Base-by-base conservation (phyloP, 1,140 invertebrate genomes). In the Drosophila albomicans region DNA sequence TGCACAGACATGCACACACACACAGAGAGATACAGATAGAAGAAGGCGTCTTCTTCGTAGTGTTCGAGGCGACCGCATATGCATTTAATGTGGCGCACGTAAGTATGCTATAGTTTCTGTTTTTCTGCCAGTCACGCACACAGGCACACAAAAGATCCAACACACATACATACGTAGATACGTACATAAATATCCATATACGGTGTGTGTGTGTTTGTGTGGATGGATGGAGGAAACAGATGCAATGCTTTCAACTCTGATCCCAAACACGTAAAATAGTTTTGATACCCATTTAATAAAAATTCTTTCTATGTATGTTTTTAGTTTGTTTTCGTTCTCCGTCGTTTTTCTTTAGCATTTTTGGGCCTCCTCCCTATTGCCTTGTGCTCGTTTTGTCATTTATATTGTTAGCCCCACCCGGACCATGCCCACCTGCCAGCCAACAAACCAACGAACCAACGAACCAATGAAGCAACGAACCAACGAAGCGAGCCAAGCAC, bases 271-370 rank as follows among this genome's bases (percentile, higher is more conserved):
- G 82, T 78, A 84, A 85, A 85, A 85, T 85, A 85, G 81, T 85
- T 85, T 85, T 85, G 81, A 85, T 88, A 75, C 67, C 80, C 85
- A 89, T 88, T 88, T 88, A 87, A 85, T 85, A 85, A 81, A 85
- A 86, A 86, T 76, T 61, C 74, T 78, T 75, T 88, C 80, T 82
- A 84, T 87, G 76, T 78, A 79, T 86, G 78, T 63, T 46, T 58
- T 67, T 48, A 64, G 13, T 46, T 11, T 16, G 38, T 16, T 2
- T 38, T 10, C 32, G 32, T 32, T 32, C 32, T 5, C 6, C 32
- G 1, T 38, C 10, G 35, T 10, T 78, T 69, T 46, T 58, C 70
- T 48, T 67, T 32, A 46, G 13, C 20, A 49, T 16, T 8, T 16
- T 8, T 16, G 30, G 32, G 30, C 15, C 54, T 15, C 49, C 3